Evolutionary conservation across 1,140 invertebrate species (phyloP), one percentile per base, ranked within the genome.

Genomic region (Holcopasites calliopsidis): DNA sequence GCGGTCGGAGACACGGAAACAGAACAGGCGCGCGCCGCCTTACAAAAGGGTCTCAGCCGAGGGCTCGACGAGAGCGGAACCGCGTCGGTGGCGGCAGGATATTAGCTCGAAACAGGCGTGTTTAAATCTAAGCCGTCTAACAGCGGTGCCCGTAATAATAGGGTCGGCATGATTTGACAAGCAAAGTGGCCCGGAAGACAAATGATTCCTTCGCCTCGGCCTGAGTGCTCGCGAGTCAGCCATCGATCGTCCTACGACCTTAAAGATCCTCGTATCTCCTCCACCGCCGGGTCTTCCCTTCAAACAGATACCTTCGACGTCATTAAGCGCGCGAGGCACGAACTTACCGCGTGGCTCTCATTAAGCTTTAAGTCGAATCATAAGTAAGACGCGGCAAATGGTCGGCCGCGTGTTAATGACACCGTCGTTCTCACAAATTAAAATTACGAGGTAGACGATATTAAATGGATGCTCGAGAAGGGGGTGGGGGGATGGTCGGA

Each of bases 171-270:
- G 74, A 80, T 85, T 82, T 80, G 86, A 85, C 85, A 85, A 84
- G 85, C 82, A 84, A 87, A 87, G 86, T 84, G 82, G 83, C 77
- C 66, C 69, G 76, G 83, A 87, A 86, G 85, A 86, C 85, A 85
- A 86, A 86, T 86, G 84, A 80, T 79, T 83, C 62, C 77, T 85
- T 82, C 77, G 75, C 60, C 38, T n/a, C 42, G 57, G 23, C 42
- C 66, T 8, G 16, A 7, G 60, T 44, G 49, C 35, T 77, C 60
- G 64, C 60, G n/a, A n/a, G n/a, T 18, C 44, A 68, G 44, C 64
- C 75, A 82, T 82, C 75, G 80, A 82, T 82, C 75, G 74, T 58
- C 60, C 61, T 81, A 76, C 74, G 35, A 80, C 79, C 57, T 61
- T 70, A 77, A 80, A 73, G 35, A 61, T 75, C 76, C 66, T 58